These are phyloP conservation scores for Pristionchus maxplancki DNA, from an alignment of 2,888 invertebrate species.

Conservation along the genomic window DNA sequence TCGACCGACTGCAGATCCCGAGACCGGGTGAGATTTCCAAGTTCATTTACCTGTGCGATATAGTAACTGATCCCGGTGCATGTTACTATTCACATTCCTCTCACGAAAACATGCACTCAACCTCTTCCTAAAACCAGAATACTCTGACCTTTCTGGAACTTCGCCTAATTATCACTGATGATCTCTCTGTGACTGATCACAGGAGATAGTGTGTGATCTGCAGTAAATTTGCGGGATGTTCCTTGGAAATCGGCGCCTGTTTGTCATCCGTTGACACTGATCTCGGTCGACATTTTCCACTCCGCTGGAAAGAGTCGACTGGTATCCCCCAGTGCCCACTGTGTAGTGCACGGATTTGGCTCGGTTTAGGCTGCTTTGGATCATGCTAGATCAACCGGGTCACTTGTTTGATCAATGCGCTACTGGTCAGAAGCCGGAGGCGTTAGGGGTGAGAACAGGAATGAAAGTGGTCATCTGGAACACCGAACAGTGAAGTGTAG, in stretches of 20 bases:
- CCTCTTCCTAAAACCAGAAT: neutral
- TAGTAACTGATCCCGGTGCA: neutral
- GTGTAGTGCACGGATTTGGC: neutral
- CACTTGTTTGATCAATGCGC: neutral
- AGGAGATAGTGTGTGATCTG: neutral
- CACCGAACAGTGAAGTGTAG: neutral
- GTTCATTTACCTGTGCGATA: no score
- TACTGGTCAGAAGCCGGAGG: no score
- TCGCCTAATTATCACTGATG: neutral
- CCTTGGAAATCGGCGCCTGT: neutral
- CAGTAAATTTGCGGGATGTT: neutral
- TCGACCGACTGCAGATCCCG: neutral
- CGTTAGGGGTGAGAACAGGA: neutral
- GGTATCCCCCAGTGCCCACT: neutral
- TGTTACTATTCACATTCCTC: neutral
- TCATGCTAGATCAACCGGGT: neutral
- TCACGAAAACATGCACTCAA: neutral
- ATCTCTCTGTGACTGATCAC: neutral
- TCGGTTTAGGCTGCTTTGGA: neutral
- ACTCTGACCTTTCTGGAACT: neutral
- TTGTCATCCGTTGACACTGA: conserved; percentile 3
- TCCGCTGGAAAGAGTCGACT: neutral
- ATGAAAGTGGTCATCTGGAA: neutral
- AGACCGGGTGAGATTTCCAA: neutral
- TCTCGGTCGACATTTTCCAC: neutral